These are phyloP conservation scores for Cavia porcellus DNA, from an alignment of 2,113 vertebrate species.

Conservation along the genomic window DNA sequence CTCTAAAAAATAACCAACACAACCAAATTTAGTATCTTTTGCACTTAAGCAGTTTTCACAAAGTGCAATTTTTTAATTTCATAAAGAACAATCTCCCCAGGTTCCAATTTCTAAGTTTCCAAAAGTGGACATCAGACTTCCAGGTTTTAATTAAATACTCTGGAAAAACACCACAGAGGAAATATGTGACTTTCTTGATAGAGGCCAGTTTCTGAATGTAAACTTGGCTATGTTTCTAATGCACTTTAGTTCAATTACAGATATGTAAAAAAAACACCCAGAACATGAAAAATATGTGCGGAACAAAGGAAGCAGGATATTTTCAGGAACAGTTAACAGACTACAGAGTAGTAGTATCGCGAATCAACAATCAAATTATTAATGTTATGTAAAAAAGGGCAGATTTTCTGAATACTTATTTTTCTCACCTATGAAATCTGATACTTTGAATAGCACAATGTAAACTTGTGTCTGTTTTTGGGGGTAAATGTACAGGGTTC, in stretches of 20 bases:
- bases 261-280: slow-evolving; percentile 22
- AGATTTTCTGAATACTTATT: neutral
- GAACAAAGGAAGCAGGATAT: neutral
- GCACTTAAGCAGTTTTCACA: slow-evolving; percentile 36
- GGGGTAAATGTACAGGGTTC: neutral
- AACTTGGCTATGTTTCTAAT: neutral
- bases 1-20: slow-evolving; percentile 20
- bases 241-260: slow-evolving; percentile 26
- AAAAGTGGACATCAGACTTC: slow-evolving; percentile 36
- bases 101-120: slow-evolving; percentile 38
- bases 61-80: neutral
- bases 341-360: neutral
- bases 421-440: slow-evolving; percentile 40
- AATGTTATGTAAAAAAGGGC: neutral
- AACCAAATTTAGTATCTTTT: slow-evolving; percentile 20
- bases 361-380: neutral
- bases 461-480: neutral
- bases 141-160: neutral
- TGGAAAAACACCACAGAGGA: neutral
- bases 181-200: slow-evolving; percentile 6
- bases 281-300: neutral
- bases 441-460: neutral
- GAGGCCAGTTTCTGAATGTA: neutral
- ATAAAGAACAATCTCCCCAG: neutral
- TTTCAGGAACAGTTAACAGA: neutral